These are phyloP conservation scores for Gymnorhina tibicen DNA, from an alignment of 2,113 vertebrate genomes.

Conservation along the genomic window DNA sequence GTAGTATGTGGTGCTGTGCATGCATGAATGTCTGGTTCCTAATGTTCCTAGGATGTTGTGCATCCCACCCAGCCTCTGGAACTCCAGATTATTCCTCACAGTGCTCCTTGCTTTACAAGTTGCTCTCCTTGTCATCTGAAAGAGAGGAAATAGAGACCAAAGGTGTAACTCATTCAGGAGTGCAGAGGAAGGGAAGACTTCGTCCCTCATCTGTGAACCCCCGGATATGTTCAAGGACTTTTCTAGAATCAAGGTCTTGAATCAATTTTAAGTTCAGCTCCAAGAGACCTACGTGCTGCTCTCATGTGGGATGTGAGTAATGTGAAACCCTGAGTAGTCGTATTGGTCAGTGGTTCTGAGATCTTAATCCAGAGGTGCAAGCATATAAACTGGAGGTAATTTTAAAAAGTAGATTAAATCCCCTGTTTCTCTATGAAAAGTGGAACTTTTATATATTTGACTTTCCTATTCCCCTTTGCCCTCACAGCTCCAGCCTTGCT, in stretches of 20 bases:
- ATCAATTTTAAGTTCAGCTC: not conserved
- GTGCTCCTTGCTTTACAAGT: not conserved
- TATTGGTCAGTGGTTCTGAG: not conserved
- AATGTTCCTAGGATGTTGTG: not conserved
- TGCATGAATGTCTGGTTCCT: accelerated
- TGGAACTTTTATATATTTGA: not conserved
- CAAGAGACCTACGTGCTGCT: accelerated
- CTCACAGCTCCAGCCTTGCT: not conserved
- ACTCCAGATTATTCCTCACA: not conserved
- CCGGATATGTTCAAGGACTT: not conserved
- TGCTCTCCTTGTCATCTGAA: not conserved
- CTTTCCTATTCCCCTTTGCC: not conserved
- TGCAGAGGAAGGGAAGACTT: not conserved
- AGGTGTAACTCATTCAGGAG: not conserved
- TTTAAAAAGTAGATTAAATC: not conserved
- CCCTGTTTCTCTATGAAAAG: not conserved
- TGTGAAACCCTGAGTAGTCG: accelerated
- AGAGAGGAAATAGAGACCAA: not conserved
- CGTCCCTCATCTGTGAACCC: not conserved
- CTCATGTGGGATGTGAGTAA: not conserved
- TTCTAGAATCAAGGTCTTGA: not conserved
- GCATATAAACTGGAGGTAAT: not conserved
- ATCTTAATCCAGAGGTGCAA: not conserved
- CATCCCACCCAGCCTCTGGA: not conserved
- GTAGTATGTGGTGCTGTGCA: not conserved